These are phyloP conservation scores for Pithys albifrons DNA, from an alignment of 2,113 vertebrate species.

Conservation along the genomic window DNA sequence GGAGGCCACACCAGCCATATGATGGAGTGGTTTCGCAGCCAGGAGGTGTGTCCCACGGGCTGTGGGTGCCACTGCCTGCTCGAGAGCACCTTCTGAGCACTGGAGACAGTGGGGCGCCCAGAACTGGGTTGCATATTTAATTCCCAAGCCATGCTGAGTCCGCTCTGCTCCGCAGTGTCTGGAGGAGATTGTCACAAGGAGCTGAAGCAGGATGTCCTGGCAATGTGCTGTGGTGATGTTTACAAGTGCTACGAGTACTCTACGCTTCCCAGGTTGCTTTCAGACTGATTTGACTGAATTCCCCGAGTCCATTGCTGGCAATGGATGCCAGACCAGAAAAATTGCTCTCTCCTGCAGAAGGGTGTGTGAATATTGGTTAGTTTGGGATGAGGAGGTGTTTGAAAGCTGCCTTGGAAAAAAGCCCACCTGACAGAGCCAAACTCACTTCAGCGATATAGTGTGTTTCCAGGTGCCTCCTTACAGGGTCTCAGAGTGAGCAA, in stretches of 20 bases:
- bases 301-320: not conserved
- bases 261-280: not conserved
- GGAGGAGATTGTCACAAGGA: not conserved
- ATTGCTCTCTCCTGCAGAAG: not conserved
- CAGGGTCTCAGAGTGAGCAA: not conserved
- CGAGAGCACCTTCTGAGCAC: slow-evolving; percentile 90
- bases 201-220: not conserved
- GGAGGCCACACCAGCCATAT: slow-evolving; percentile 96
- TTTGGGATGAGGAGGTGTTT: not conserved
- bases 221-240: not conserved
- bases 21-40: slow-evolving; percentile 97
- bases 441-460: rapidly evolving
- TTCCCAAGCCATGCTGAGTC: not conserved
- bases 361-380: not conserved
- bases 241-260: slow-evolving; percentile 32
- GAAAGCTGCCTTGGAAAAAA: not conserved
- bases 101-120: not conserved
- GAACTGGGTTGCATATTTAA: rapidly evolving
- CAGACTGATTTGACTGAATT: not conserved
- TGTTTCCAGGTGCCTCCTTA: not conserved
- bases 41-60: slow-evolving; percentile 94
- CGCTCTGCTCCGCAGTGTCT: not conserved
- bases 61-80: slow-evolving; percentile 95
- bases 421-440: not conserved
- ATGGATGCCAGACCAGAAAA: not conserved